Conservation (phyloP, 2,797 vertebrate genomes). For the Enteromius fasciolatus region DNA sequence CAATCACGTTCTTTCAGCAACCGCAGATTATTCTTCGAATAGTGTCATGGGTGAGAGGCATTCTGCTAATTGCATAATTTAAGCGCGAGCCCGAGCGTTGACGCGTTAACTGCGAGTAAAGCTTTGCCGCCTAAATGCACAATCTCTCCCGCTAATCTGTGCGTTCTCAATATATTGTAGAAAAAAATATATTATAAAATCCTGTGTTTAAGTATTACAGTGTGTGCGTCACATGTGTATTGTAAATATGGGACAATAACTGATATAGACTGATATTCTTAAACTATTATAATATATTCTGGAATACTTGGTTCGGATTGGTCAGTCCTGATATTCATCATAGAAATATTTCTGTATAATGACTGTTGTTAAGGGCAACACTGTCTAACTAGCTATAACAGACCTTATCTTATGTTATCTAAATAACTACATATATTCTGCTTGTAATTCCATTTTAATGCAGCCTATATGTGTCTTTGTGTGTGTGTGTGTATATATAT, state of each 20-base stretch:
- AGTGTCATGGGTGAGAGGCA: slow-evolving; percentile 59
- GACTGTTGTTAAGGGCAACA: neutral
- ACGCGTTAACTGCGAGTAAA: neutral
- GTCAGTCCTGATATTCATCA: neutral
- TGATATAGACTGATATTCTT: neutral
- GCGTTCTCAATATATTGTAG: neutral
- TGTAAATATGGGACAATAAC: neutral
- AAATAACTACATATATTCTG: neutral
- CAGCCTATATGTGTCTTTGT: neutral
- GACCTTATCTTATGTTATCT: neutral
- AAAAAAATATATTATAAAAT: neutral
- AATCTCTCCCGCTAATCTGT: neutral
- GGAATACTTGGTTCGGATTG: neutral
- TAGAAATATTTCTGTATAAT: neutral
- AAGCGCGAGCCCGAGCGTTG: neutral
- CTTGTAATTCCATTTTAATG: neutral
- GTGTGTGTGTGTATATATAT: no score
- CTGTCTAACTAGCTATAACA: neutral
- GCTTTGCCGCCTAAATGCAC: slow-evolving; percentile 20
- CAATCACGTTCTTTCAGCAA: slow-evolving; percentile 57
- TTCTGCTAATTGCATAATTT: slow-evolving; percentile 24
- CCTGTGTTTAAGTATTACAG: neutral
- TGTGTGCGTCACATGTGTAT: neutral
- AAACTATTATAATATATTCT: neutral
- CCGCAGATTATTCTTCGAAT: slow-evolving; percentile 61